A percentile compares a stretch with the other conserved stretches of the same genome.
Evolutionary conservation across 1,140 invertebrate genomes (phyloP).

Genomic region (Camponotus pennsylvanicus): DNA sequence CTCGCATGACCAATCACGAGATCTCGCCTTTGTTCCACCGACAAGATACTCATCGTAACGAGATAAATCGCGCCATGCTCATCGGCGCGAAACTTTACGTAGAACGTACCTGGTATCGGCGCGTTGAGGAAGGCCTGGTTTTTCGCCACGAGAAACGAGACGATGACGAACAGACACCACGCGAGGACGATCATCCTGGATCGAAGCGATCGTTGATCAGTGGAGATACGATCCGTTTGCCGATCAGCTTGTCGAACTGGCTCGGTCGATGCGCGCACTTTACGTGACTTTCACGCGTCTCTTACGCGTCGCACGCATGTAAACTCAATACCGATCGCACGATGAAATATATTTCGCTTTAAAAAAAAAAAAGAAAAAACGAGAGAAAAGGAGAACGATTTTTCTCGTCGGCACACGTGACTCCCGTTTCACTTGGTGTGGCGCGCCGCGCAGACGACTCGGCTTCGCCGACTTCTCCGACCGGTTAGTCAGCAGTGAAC

Average conservation of each 20-base stretch:
- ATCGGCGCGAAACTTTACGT: background rate
- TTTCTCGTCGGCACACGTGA: background rate
- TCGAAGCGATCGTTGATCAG: conserved; percentile 31
- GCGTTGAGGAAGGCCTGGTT: conserved; percentile 76
- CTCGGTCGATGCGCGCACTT: conserved; percentile 9
- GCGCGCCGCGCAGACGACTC: conserved; percentile 53
- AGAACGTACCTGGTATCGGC: conserved; percentile 76
- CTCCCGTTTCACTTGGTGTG: conserved; percentile 1
- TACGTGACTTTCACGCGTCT: conserved; percentile 46
- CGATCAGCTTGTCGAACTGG: conserved; percentile 45
- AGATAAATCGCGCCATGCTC: background rate
- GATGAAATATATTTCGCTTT: conserved; percentile 5
- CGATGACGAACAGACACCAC: conserved; percentile 76
- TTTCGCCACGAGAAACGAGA: conserved; percentile 74
- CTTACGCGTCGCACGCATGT: no score
- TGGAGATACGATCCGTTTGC: conserved; percentile 8
- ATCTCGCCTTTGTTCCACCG: background rate
- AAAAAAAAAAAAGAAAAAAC: background rate
- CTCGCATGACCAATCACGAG: background rate
- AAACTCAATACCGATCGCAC: background rate
- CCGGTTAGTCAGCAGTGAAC: conserved; percentile 81
- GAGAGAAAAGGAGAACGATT: background rate
- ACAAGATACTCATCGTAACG: background rate
- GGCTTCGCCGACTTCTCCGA: conserved; percentile 69
- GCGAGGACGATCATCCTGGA: conserved; percentile 77